Evolutionary conservation across 2,797 vertebrate species (phyloP).

Genomic region (Dendrocincla fuliginosa): DNA sequence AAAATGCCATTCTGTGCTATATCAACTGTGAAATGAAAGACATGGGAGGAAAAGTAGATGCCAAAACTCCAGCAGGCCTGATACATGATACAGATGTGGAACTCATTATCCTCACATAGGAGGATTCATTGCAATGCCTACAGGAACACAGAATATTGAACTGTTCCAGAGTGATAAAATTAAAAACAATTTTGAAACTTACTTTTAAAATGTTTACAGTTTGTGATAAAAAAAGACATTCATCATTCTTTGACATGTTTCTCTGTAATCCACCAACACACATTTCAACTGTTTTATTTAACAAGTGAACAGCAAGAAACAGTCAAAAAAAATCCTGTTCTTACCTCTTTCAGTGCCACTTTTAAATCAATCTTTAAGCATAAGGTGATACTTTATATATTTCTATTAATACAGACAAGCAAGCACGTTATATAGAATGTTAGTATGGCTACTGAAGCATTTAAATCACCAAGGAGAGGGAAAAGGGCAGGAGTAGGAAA

Average conservation of each 20-base stretch:
- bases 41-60: neutral
- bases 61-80: neutral
- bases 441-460: neutral
- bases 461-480: neutral
- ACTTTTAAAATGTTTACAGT: neutral
- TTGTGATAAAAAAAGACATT: neutral
- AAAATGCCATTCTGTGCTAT: neutral
- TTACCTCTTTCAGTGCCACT: neutral
- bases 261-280: neutral
- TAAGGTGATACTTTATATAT: neutral
- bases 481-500: neutral
- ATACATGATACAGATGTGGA: neutral
- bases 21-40: neutral
- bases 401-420: neutral
- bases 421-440: rapidly evolving
- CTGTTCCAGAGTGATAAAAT: neutral
- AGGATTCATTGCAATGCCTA: neutral
- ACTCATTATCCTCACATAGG: neutral
- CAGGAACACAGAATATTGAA: neutral
- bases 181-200: neutral
- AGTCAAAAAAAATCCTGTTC: neutral
- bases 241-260: neutral
- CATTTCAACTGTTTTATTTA: neutral
- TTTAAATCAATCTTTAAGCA: neutral
- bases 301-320: neutral